Evolutionary conservation across 2,797 vertebrate species (phyloP), one percentile per base, ranked within the genome.

Genomic region (Pangasius larnaudii): DNA sequence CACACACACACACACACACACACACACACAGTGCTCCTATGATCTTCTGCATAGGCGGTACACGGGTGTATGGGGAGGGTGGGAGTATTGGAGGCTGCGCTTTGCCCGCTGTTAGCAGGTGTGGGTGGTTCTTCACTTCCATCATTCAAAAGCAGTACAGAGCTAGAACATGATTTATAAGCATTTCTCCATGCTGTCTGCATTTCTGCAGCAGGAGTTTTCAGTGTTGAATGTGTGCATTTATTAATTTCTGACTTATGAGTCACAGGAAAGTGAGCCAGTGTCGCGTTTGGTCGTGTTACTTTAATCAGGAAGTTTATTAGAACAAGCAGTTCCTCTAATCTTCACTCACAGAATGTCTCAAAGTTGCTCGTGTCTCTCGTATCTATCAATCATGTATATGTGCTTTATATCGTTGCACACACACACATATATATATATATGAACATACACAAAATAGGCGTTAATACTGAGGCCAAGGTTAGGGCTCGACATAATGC

Each of bases 101-200:
- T 42, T 30, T 51, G 78, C 58, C 59, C 19, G 56, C 18, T 27
- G 83, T 72, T 72, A 83, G 58, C 86, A 79, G 71, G 80, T 88
- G 89, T 89, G 86, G 89, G 91, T 63, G 86, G 75, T 75, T 58
- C 36, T 83, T 86, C 42, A 65, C 22, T 67, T 85, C 36, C 74
- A 89, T 75, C 71, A 49, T 89, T 89, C 85, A 30, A 61, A 79
- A 81, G 56, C 80, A 72, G 61, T 36, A 16, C 36, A 59, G 75
- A 63, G 85, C 39, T 33, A n/a, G n/a, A 71, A 22, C 51, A 46
- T 49, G 39, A 10, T 87, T 74, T 81, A 11, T 72, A 58, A 71
- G 83, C 56, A 0, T 11, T 49, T 53, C 63, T 61, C 49, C 30
- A 19, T 58, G 19, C n/a, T 22, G 30, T 61, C 27, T 67, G 74